phyloP scores from a whole-genome alignment of 2,888 invertebrate genomes.

The Sepioteuthis lessoniana region DNA sequence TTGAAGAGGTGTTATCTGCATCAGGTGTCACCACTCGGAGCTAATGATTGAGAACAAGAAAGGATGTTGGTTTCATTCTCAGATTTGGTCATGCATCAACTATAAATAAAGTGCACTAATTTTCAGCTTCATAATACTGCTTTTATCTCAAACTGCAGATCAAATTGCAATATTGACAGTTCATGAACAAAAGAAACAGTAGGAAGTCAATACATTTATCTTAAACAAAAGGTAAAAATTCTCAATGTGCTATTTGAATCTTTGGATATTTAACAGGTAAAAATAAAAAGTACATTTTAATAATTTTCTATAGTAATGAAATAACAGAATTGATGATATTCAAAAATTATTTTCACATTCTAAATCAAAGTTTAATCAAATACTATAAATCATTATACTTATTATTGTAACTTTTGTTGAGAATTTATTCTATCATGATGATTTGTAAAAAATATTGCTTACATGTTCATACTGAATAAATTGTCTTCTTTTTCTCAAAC shows the following conservation, averaged over 20 bases:
- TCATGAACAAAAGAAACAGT: background rate
- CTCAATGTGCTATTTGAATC: too few species aligned
- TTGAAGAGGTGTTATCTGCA: background rate
- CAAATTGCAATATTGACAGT: conserved; percentile 23
- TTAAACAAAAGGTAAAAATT: background rate
- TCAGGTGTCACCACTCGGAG: background rate
- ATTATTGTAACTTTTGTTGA: too few species aligned
- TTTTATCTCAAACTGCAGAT: background rate
- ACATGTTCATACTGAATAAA: too few species aligned
- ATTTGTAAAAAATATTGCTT: too few species aligned
- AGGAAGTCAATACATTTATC: background rate
- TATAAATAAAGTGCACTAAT: conserved; percentile 14
- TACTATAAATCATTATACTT: too few species aligned
- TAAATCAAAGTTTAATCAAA: too few species aligned
- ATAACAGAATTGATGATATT: too few species aligned
- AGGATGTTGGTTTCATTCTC: background rate
- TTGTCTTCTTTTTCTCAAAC: too few species aligned
- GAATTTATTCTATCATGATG: too few species aligned
- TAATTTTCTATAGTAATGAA: too few species aligned
- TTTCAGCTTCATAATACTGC: conserved; percentile 21
- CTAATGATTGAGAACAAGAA: conserved; percentile 1
- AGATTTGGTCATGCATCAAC: background rate
- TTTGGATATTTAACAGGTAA: background rate
- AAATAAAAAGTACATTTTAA: background rate
- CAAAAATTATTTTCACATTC: too few species aligned